Conservation (phyloP, 2,113 vertebrate genomes). For the Prunella fulvescens region DNA sequence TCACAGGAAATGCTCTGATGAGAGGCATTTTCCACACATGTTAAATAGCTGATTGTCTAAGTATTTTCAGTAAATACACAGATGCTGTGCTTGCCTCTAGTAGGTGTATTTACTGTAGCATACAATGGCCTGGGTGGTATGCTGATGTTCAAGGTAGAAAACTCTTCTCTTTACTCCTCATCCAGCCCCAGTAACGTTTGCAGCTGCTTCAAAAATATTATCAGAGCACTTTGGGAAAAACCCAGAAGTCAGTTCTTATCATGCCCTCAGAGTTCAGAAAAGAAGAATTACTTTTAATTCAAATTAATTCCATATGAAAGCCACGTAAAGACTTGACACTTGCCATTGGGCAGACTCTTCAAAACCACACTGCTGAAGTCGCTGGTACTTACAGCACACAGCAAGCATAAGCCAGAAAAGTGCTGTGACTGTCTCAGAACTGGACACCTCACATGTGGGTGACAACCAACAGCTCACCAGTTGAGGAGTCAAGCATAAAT, state of each 20-base stretch:
- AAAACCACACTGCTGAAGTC: neutral
- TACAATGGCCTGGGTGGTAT: neutral
- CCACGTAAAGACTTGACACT: neutral
- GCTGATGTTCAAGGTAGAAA: neutral
- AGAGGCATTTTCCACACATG: neutral
- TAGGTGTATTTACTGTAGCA: neutral
- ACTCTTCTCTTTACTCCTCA: neutral
- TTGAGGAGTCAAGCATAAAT: neutral
- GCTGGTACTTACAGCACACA: neutral
- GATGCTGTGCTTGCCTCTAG: neutral
- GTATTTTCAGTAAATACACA: neutral
- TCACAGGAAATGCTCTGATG: neutral
- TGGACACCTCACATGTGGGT: neutral
- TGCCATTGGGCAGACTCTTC: neutral
- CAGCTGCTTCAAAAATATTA: neutral
- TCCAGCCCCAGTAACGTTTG: neutral
- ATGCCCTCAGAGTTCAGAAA: neutral
- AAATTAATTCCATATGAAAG: neutral
- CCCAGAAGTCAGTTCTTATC: neutral
- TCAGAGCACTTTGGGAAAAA: neutral
- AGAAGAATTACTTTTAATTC: neutral
- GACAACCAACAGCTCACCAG: neutral
- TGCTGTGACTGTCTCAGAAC: neutral
- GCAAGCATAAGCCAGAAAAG: neutral
- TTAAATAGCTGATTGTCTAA: neutral